phyloP scores from a whole-genome alignment of 2,888 invertebrate genomes.

The Harpagoxenus sublaevis region DNA sequence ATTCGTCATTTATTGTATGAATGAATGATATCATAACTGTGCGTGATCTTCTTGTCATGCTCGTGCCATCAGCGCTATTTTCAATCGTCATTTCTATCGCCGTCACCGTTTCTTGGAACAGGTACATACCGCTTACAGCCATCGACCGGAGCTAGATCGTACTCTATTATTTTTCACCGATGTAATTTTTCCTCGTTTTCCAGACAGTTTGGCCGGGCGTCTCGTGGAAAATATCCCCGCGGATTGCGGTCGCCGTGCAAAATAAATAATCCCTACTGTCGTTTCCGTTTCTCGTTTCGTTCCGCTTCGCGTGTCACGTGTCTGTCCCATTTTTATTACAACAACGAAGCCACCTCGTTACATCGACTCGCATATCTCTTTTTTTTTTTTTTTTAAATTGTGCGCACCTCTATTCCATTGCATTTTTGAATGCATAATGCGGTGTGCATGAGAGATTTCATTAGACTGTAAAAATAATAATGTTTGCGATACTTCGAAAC shows the following conservation, averaged over 20 bases:
- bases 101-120: slow-evolving; percentile 21
- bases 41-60: not conserved
- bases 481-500: not conserved
- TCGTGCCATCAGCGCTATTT: not conserved
- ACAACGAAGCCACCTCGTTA: slow-evolving; percentile 69
- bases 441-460: not conserved
- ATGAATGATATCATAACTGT: not conserved
- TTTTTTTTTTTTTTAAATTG: slow-evolving; percentile 31
- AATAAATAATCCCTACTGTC: slow-evolving; percentile 81
- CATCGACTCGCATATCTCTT: slow-evolving; percentile 42
- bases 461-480: not conserved
- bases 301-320: slow-evolving; percentile 65
- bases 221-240: slow-evolving; percentile 78
- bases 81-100: slow-evolving; percentile 49
- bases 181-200: slow-evolving; percentile 84
- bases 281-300: slow-evolving; percentile 75
- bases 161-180: slow-evolving; percentile 77
- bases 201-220: slow-evolving; percentile 80
- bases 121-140: slow-evolving; percentile 56
- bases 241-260: slow-evolving; percentile 80
- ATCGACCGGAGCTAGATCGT: slow-evolving; percentile 49
- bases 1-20: not conserved
- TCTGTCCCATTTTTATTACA: slow-evolving; percentile 69
- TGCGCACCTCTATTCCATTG: not conserved
- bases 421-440: slow-evolving; percentile 26